These are phyloP conservation scores for Lasiommata megera DNA, from an alignment of 2,888 invertebrate species.

Conservation along the genomic window DNA sequence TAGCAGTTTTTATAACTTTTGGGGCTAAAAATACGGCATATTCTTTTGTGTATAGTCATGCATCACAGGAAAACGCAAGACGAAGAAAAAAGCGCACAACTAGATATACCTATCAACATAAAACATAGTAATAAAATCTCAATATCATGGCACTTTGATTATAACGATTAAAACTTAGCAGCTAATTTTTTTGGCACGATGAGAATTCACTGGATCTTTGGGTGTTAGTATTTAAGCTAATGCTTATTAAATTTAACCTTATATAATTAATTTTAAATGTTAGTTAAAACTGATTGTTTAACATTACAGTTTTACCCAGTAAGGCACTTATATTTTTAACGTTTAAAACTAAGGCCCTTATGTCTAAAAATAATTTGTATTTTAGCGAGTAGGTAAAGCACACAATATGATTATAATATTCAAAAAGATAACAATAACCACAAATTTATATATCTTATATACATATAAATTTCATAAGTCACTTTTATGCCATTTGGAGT, in stretches of 20 bases:
- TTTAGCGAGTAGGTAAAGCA: not conserved
- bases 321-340: too few species aligned
- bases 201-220: conserved; percentile 72
- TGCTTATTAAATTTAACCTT: too few species aligned
- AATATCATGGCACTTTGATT: conserved; percentile 7
- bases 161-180: not conserved
- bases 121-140: conserved; percentile 3
- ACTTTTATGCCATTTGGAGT: conserved; percentile 39
- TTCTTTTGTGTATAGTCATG: too few species aligned
- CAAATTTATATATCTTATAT: conserved; percentile 36
- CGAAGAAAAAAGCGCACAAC: not conserved
- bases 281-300: too few species aligned
- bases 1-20: too few species aligned
- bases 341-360: not conserved
- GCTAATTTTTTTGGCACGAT: conserved; percentile 61
- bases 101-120: too few species aligned
- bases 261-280: too few species aligned
- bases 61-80: too few species aligned
- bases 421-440: conserved; percentile 33
- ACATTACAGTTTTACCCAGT: too few species aligned
- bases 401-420: not conserved
- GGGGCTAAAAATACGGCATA: too few species aligned
- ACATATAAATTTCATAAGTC: conserved; percentile 36
- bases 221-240: conserved; percentile 30
- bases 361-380: not conserved